phyloP scores from a whole-genome alignment of 1,140 invertebrate species.

The Pseudobourletiella spinata region DNA sequence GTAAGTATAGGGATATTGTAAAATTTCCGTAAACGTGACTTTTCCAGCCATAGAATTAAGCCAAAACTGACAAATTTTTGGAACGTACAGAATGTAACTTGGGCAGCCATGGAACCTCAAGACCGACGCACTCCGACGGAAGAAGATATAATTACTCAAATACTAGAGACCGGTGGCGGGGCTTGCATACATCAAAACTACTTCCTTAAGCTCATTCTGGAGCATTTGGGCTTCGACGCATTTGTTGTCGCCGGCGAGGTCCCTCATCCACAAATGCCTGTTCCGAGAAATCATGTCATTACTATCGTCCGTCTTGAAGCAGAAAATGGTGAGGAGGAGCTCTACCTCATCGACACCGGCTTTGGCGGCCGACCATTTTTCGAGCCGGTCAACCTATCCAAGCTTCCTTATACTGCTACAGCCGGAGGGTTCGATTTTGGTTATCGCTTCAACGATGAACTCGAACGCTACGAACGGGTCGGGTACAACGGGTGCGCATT shows the following conservation, averaged over 20 bases:
- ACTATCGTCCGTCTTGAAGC: not conserved
- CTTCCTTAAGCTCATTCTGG: not conserved
- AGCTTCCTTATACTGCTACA: not conserved
- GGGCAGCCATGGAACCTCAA: not conserved
- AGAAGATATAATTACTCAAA: not conserved
- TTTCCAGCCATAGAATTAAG: no score
- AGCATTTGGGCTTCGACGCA: not conserved
- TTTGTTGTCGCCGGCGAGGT: not conserved
- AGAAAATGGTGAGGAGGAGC: not conserved
- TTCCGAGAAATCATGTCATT: not conserved
- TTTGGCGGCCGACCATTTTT: not conserved
- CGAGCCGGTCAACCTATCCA: not conserved
- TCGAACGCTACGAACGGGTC: not conserved
- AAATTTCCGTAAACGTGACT: no score
- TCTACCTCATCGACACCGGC: not conserved
- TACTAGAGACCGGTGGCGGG: not conserved
- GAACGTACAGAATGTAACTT: not conserved
- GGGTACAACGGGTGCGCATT: no score
- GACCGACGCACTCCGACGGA: not conserved
- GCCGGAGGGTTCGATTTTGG: not conserved
- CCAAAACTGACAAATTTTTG: no score
- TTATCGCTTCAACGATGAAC: not conserved
- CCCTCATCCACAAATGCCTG: not conserved
- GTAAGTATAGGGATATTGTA: no score
- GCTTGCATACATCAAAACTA: not conserved